Base-by-base conservation (phyloP, 2,888 invertebrate genomes). In the Sycophila texana region DNA sequence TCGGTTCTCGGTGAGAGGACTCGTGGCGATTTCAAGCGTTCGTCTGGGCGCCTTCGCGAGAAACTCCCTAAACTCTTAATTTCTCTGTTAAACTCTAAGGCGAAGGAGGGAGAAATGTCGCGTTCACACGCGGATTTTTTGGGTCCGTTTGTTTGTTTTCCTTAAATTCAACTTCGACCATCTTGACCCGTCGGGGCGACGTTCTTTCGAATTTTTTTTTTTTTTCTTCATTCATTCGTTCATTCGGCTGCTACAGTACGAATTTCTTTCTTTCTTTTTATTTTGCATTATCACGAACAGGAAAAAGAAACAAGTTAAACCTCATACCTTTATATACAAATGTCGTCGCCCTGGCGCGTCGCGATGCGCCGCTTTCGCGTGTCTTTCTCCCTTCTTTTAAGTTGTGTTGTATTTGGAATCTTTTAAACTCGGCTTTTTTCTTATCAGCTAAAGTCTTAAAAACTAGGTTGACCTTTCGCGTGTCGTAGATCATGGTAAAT, bases 21-120 rank as follows among this genome's bases (percentile, higher is more conserved):
- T 14, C 13, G 61, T 75, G 7, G 16, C 57, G 30, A 30, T 4
- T 30, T 30, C 4, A 30, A 30, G 26, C 16, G 61, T 18, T 57
- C 58, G 55, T 74, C 77, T 74, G 77, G 58, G 70, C 80, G 77
- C 63, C 53, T 76, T 80, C 80, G 76, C 68, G 73, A 75, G 75
- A 67, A 30, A n/a, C n/a, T 4, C 49, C 61, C 57, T 30, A 78
- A 74, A 79, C 68, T 47, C 39, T 77, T 68, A 63, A 18, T 71
- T 30, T 63, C 61, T 70, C 72, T 26, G 4, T 75, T 61, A 75
- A 77, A 67, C 47, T 68, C 75, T 75, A 81, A 74, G 75, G 53
- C 65, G 58, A 66, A 78, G 75, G 78, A 81, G 81, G 78, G 70
- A 78, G 81, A 78, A 81, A 79, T 65, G 14, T 63, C 20, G 20